A percentile compares a stretch with the other conserved stretches of the same genome.
phyloP scores from a whole-genome alignment of 2,888 invertebrate genomes.

The Microdon myrmicae region DNA sequence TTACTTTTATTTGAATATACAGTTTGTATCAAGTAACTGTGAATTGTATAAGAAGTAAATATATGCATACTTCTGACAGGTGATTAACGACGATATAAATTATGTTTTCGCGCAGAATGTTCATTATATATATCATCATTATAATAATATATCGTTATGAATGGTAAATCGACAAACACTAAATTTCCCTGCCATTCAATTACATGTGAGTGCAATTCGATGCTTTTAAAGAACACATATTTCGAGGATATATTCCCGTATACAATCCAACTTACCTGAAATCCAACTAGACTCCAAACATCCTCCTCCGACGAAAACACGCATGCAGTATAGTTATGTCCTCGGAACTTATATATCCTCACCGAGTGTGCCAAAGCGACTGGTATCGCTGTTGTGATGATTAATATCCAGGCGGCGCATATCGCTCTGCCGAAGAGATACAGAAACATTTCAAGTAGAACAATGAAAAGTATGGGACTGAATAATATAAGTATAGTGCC shows the following conservation, averaged over 20 bases:
- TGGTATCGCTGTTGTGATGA: conserved; percentile 81
- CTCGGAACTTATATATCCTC: conserved; percentile 73
- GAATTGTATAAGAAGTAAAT: no score
- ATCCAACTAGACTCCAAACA: conserved; percentile 68
- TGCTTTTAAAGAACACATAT: no score
- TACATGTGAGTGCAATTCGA: no score
- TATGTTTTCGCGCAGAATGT: no score
- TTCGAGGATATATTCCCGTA: no score
- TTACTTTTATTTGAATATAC: no score
- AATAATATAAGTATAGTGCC: conserved; percentile 9
- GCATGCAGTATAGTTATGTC: conserved; percentile 75
- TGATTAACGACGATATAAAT: no score
- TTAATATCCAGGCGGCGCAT: conserved; percentile 82
- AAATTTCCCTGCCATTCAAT: conserved; percentile 2
- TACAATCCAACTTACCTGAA: conserved; percentile 65
- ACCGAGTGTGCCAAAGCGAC: conserved; percentile 82
- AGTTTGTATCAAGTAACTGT: no score
- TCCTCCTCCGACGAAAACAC: conserved; percentile 74
- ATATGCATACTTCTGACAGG: no score
- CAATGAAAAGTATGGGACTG: conserved; percentile 10
- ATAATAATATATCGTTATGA: no score
- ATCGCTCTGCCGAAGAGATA: conserved; percentile 72
- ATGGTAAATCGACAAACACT: background rate
- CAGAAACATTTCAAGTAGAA: conserved; percentile 28
- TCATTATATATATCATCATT: no score